A percentile compares a stretch with the other conserved stretches of the same genome.
These are phyloP conservation scores for Cladorhizidae sp. DNA, from an alignment of 37 sponge, comb jelly and placozoan genomes.

Conservation along the genomic window DNA sequence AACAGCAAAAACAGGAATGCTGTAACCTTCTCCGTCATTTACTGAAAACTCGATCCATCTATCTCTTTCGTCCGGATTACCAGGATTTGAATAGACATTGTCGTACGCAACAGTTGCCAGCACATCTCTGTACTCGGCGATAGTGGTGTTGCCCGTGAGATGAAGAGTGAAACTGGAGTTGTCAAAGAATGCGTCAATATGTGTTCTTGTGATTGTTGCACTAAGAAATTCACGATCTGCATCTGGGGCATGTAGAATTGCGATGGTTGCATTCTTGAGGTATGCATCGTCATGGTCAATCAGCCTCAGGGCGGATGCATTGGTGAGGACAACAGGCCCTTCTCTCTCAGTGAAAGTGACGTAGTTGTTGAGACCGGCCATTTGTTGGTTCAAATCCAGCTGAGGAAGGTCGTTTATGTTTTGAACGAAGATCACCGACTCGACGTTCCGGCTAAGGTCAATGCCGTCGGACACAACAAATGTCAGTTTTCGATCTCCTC, in stretches of 20 bases:
- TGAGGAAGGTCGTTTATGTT: slow-evolving; percentile 82
- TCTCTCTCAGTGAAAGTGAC: slow-evolving; percentile 82
- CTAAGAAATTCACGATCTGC: slow-evolving; percentile 57
- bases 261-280: slow-evolving; percentile 62
- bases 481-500: slow-evolving; percentile 52
- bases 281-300: slow-evolving; percentile 71
- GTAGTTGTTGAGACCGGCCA: slow-evolving; percentile 64
- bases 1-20: slow-evolving; percentile 43
- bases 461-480: slow-evolving; percentile 73
- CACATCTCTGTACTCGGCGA: slow-evolving; percentile 56
- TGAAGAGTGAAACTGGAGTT: slow-evolving; percentile 61
- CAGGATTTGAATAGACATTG: slow-evolving; percentile 78
- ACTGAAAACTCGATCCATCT: slow-evolving; percentile 65
- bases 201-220: slow-evolving; percentile 54
- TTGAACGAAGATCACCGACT: slow-evolving; percentile 47
- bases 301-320: slow-evolving; percentile 54
- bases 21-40: slow-evolving; percentile 69
- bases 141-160: slow-evolving; percentile 65
- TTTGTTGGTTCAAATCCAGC: slow-evolving; percentile 74
- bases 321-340: slow-evolving; percentile 59
- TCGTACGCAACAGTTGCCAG: slow-evolving; percentile 74
- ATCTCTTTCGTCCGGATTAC: slow-evolving; percentile 65
- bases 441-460: slow-evolving; percentile 27
- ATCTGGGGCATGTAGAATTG: slow-evolving; percentile 71
- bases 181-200: slow-evolving; percentile 44